Base-by-base conservation (phyloP, 2,888 invertebrate species). In the Fabriciana adippe region DNA sequence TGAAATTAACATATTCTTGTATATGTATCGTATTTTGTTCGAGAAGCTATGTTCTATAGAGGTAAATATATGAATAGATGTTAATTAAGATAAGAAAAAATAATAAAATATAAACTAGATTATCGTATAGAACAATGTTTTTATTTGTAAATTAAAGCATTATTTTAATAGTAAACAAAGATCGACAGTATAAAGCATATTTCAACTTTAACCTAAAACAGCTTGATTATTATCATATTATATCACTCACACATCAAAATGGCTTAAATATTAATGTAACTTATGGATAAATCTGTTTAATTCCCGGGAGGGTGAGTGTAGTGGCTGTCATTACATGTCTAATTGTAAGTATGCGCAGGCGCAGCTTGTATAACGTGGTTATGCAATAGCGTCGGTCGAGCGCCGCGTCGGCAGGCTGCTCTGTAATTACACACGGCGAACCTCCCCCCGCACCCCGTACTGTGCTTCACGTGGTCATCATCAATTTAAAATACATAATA, bases 391-490 rank as follows among this genome's bases (percentile, higher is more conserved):
- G 75, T 75, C 70, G 76, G 72, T 68, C 68, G 68, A 71, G 68
- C 67, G 72, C 75, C 70, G 75, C 74, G 74, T 75, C 69, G 77
- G 78, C 81, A 80, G 78, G 75, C 80, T 80, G 77, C 76, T 68
- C 80, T 86, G 88, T 89, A 89, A 89, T 89, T 88, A 85, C 87
- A 89, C 79, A 82, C 87, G 79, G 76, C 78, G 31, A 53, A 65
- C 73, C 54, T 55, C 67, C 21, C 72, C 68, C 64, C 74, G 69
- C 75, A 64, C 73, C 74, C 73, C 53, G 47, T 50, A 35, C 64
- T 41, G 56, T 73, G 74, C 74, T 64, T 74, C 71, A 75, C 72
- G 72, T 74, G 75, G 71, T 69, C 72, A 75, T 70, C 73, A 69
- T 68, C 64, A 71, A 68, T 66, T 66, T 56, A 69, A 62, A 51